Percentiles rank a stretch among this genome's conserved stretches.
phyloP scores from a whole-genome alignment of 2,888 invertebrate species.

The Acanthopleura granulata region DNA sequence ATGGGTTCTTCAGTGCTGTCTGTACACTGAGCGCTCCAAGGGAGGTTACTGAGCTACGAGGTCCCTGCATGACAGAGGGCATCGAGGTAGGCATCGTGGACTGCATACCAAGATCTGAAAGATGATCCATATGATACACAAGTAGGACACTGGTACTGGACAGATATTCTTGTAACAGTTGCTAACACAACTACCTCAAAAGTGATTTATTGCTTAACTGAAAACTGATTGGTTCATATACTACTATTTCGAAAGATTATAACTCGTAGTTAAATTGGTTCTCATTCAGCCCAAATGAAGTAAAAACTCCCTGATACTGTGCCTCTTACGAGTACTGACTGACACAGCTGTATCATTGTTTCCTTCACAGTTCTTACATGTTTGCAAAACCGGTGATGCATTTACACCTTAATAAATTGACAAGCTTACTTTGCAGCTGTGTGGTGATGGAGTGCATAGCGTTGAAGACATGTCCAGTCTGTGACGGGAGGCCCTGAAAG shows the following conservation, averaged over 20 bases:
- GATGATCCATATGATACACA: not conserved
- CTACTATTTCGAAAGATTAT: too few relatives aligned
- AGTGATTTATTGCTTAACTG: too few relatives aligned
- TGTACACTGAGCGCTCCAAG: conserved; percentile 49
- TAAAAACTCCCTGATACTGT: too few relatives aligned
- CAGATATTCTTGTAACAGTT: not conserved
- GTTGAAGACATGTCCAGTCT: conserved; percentile 36
- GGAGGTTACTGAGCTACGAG: conserved; percentile 45
- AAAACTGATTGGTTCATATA: too few relatives aligned
- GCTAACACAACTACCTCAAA: too few relatives aligned
- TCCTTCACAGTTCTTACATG: too few relatives aligned
- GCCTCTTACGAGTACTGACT: too few relatives aligned
- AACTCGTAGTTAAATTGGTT: too few relatives aligned
- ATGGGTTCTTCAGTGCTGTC: conserved; percentile 34
- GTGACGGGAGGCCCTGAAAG: conserved; percentile 44
- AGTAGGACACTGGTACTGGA: not conserved
- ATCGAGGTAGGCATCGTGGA: conserved; percentile 28
- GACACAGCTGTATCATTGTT: too few relatives aligned
- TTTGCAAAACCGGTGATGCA: too few relatives aligned
- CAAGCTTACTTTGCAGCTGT: conserved; percentile 59
- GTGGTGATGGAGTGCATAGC: conserved; percentile 56
- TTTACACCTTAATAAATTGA: too few relatives aligned
- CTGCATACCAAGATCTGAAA: conserved; percentile 35
- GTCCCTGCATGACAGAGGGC: conserved; percentile 24
- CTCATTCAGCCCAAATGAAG: too few relatives aligned